A percentile compares a stretch with the other conserved stretches of the same genome.
Evolutionary conservation across 2,113 vertebrate genomes (phyloP).

Genomic region (Promerops cafer): DNA sequence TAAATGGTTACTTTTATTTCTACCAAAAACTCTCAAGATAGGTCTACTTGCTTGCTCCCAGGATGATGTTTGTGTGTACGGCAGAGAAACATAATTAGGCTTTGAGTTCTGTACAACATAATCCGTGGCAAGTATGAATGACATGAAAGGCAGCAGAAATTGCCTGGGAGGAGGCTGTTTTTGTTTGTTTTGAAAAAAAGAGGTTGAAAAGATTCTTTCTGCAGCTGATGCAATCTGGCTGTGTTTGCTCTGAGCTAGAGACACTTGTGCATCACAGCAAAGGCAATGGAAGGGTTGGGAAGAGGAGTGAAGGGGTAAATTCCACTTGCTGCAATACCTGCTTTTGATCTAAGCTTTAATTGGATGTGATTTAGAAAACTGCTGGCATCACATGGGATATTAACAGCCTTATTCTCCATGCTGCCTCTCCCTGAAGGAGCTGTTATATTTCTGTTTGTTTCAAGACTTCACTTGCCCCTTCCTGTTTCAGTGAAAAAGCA

Average conservation of each 20-base stretch:
- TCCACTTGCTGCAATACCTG: constrained; percentile 44
- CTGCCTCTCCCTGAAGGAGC: constrained; percentile 2
- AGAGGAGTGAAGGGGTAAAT: constrained; percentile 28
- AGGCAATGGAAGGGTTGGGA: constrained; percentile 14
- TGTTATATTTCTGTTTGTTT: not conserved
- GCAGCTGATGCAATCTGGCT: constrained; percentile 46
- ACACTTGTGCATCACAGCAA: not conserved
- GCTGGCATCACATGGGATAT: constrained; percentile 12
- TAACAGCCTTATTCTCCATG: not conserved
- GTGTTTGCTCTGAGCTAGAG: constrained; percentile 29
- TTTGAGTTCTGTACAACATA: constrained; percentile 62
- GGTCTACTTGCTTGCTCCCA: constrained; percentile 22
- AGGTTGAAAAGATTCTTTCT: constrained; percentile 57
- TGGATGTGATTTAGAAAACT: constrained; percentile 52
- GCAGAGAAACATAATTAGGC: constrained; percentile 46
- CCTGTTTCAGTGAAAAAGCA: not conserved
- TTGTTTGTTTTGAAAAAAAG: constrained; percentile 59
- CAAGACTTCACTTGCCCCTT: not conserved
- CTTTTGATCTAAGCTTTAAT: constrained; percentile 59
- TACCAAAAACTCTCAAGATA: not conserved
- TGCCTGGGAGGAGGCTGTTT: constrained; percentile 58
- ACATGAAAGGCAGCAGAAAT: constrained; percentile 60
- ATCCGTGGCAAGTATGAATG: constrained; percentile 48
- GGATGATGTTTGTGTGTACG: constrained; percentile 10
- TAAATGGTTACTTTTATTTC: constrained; percentile 17